A percentile compares a stretch with the other conserved stretches of the same genome.
Evolutionary conservation across 1,140 invertebrate genomes (phyloP).

Genomic region (Papilio polytes): DNA sequence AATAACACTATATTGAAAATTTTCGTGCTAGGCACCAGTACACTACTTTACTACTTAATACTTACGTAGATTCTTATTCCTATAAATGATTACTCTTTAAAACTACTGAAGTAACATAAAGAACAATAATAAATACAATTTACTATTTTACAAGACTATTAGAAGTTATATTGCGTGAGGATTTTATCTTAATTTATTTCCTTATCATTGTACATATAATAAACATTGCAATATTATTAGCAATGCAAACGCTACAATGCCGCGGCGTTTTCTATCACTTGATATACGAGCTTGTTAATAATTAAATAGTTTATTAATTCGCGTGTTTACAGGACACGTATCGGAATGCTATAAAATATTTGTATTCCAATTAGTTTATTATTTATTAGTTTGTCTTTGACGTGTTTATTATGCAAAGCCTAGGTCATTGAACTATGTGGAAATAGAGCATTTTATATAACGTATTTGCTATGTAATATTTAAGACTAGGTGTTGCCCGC

Average conservation of each 20-base stretch:
- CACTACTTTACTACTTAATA: too few relatives aligned
- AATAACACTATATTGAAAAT: too few relatives aligned
- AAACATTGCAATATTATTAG: slow-evolving; percentile 14
- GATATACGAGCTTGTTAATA: slow-evolving; percentile 39
- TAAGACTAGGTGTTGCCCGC: too few relatives aligned
- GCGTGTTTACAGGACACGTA: slow-evolving; percentile 51
- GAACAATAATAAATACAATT: slow-evolving; percentile 8
- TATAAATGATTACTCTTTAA: not conserved
- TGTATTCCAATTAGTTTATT: too few relatives aligned
- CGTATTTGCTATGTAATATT: too few relatives aligned
- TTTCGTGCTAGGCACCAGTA: too few relatives aligned
- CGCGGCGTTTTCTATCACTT: slow-evolving; percentile 11
- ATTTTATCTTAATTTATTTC: slow-evolving; percentile 24
- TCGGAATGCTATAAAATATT: too few relatives aligned
- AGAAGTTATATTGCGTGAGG: not conserved
- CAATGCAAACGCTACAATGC: not conserved
- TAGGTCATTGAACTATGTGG: too few relatives aligned
- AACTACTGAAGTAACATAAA: not conserved
- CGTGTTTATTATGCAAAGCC: too few relatives aligned
- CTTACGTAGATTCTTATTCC: too few relatives aligned
- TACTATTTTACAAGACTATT: not conserved
- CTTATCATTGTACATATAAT: slow-evolving; percentile 30
- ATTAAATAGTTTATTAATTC: slow-evolving; percentile 56
- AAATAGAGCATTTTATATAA: too few relatives aligned
- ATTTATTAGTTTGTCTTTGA: too few relatives aligned